Conservation (phyloP, 2,888 invertebrate genomes). For the Gerris lacustris region DNA sequence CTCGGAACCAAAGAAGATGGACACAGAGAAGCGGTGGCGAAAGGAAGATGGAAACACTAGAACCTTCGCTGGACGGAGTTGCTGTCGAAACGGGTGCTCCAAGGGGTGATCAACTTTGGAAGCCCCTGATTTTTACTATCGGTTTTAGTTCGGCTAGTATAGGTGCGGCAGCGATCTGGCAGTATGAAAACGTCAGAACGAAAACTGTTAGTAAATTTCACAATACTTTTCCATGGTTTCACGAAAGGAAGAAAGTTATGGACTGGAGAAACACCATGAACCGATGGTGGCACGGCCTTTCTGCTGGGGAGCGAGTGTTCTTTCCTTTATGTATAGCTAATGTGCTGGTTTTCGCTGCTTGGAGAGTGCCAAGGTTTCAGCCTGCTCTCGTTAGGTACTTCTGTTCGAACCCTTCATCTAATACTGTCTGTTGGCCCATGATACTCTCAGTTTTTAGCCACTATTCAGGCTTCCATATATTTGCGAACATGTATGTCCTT, state of each 20-base stretch:
- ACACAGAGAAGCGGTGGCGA: no score
- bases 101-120: conserved; percentile 38
- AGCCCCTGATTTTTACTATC: conserved; percentile 52
- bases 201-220: conserved; percentile 29
- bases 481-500: conserved; percentile 91
- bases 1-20: no score
- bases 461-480: conserved; percentile 70
- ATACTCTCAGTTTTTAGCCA: conserved; percentile 91
- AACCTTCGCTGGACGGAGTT: conserved; percentile 20
- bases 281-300: conserved; percentile 59
- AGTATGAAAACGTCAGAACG: conserved; percentile 58
- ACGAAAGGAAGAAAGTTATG: background rate
- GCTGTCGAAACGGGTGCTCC: conserved; percentile 19
- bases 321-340: conserved; percentile 67
- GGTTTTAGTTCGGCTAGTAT: conserved; percentile 59
- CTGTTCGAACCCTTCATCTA: conserved; percentile 64
- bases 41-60: conserved; percentile 11
- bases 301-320: conserved; percentile 64
- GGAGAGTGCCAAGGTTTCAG: conserved; percentile 62
- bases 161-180: conserved; percentile 68
- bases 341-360: conserved; percentile 63
- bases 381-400: conserved; percentile 72
- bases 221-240: conserved; percentile 6
- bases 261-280: conserved; percentile 36
- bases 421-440: conserved; percentile 74